A percentile compares a stretch with the other conserved stretches of the same genome.
Conservation (phyloP, 2,888 invertebrate species). For the Cheilosia urbana region DNA sequence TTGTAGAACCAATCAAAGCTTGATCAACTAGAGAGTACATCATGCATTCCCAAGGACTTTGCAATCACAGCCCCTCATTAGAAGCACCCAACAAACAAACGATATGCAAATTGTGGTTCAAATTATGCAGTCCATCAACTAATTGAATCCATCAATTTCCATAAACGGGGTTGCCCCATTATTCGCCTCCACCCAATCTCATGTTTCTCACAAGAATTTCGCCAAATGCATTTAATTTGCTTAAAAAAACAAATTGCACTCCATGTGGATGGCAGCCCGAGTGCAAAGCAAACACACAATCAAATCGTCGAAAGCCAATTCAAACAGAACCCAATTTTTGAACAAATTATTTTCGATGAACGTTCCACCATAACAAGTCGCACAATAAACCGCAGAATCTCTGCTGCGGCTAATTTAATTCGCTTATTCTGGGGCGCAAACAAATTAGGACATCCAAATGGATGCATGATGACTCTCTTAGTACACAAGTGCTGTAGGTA, state of each 20-base stretch:
- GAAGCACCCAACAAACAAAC: not conserved
- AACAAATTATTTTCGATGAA: not conserved
- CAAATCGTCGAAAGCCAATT: conserved; percentile 23
- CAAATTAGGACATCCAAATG: conserved; percentile 47
- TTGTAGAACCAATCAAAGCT: not conserved
- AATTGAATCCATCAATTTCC: conserved; percentile 53
- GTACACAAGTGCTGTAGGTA: conserved; percentile 10
- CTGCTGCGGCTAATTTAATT: conserved; percentile 24
- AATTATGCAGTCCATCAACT: conserved; percentile 37
- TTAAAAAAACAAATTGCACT: conserved; percentile 59
- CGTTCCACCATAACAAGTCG: no score
- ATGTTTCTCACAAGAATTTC: conserved; percentile 8
- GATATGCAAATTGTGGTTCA: conserved; percentile 26
- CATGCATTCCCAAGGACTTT: conserved; percentile 18
- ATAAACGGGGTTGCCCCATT: conserved; percentile 33
- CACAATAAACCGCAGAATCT: conserved; percentile 14
- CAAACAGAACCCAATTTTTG: conserved; percentile 47
- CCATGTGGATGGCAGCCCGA: conserved; percentile 11
- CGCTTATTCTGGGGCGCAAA: conserved; percentile 43
- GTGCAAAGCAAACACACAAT: conserved; percentile 34
- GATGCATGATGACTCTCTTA: conserved; percentile 21
- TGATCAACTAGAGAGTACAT: not conserved
- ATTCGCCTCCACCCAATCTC: not conserved
- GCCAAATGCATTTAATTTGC: conserved; percentile 28
- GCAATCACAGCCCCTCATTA: conserved; percentile 23